These are phyloP conservation scores for Alligator sinensis DNA, from an alignment of 2,113 vertebrate genomes.

Conservation along the genomic window DNA sequence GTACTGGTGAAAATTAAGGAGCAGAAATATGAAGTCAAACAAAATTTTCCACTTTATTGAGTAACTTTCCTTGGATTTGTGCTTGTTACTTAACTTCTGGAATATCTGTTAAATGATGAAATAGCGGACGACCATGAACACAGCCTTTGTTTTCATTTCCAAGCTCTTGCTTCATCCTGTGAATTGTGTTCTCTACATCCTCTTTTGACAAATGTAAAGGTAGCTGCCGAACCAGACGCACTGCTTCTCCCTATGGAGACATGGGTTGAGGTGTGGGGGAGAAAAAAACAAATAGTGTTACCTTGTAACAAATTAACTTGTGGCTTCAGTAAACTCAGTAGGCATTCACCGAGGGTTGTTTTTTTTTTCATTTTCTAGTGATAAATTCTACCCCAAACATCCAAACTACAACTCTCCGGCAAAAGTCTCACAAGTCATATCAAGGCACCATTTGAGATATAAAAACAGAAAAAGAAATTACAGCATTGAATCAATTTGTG, in stretches of 20 bases:
- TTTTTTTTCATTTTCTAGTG: neutral
- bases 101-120: slow-evolving; percentile 86
- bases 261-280: neutral
- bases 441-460: neutral
- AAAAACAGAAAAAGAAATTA: neutral
- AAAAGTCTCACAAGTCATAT: neutral
- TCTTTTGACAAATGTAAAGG: slow-evolving; percentile 86
- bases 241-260: slow-evolving; percentile 90
- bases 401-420: neutral
- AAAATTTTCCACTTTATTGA: slow-evolving; percentile 66
- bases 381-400: neutral
- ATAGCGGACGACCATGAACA: slow-evolving; percentile 91
- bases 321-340: neutral
- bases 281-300: slow-evolving; percentile 38
- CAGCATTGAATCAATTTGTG: neutral
- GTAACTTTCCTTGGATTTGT: slow-evolving; percentile 55
- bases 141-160: slow-evolving; percentile 83
- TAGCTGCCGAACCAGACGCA: slow-evolving; percentile 89
- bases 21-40: slow-evolving; percentile 41
- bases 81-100: slow-evolving; percentile 79
- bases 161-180: slow-evolving; percentile 87
- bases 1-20: slow-evolving; percentile 41
- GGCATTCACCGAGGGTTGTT: neutral
- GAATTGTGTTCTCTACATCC: slow-evolving; percentile 86
- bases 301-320: slow-evolving; percentile 3